Evolutionary conservation across 1,140 invertebrate species (phyloP).

Genomic region (Microplitis mediator): DNA sequence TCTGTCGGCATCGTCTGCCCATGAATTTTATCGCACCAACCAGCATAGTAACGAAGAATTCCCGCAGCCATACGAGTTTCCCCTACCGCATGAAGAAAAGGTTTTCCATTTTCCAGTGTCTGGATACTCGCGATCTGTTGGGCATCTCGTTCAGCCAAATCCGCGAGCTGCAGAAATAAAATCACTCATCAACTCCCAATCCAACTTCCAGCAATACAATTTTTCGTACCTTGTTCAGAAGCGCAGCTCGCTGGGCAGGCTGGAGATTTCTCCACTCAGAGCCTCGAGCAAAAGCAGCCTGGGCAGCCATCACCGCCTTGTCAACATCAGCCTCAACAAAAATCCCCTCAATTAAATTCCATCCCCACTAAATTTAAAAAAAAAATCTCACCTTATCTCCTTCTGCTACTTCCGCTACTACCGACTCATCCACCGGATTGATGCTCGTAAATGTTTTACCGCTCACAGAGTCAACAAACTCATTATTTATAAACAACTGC

Average conservation of each 20-base stretch:
- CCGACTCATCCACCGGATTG: conserved; percentile 64
- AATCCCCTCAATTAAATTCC: no score
- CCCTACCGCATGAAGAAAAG: conserved; percentile 67
- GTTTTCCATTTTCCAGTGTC: conserved; percentile 89
- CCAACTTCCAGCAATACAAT: not conserved
- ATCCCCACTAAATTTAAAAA: not conserved
- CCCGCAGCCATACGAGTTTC: conserved; percentile 70
- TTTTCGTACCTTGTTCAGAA: conserved; percentile 59
- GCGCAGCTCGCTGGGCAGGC: conserved; percentile 69
- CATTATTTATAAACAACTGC: conserved; percentile 73
- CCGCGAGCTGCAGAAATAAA: conserved; percentile 66
- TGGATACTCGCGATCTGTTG: conserved; percentile 77
- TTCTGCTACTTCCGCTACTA: conserved; percentile 63
- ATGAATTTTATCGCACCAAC: conserved; percentile 89
- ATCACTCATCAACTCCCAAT: not conserved
- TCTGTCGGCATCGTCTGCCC: conserved; percentile 84
- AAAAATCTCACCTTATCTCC: conserved; percentile 52
- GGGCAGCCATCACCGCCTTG: conserved; percentile 65
- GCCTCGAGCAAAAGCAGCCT: conserved; percentile 64
- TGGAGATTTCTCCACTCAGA: conserved; percentile 75
- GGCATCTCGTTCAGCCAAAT: conserved; percentile 76
- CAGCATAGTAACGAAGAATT: conserved; percentile 84
- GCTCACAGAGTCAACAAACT: conserved; percentile 66
- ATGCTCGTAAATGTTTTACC: conserved; percentile 54
- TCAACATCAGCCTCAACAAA: conserved; percentile 60